Conservation (phyloP, 2,113 vertebrate species). For the Zapornia atra region DNA sequence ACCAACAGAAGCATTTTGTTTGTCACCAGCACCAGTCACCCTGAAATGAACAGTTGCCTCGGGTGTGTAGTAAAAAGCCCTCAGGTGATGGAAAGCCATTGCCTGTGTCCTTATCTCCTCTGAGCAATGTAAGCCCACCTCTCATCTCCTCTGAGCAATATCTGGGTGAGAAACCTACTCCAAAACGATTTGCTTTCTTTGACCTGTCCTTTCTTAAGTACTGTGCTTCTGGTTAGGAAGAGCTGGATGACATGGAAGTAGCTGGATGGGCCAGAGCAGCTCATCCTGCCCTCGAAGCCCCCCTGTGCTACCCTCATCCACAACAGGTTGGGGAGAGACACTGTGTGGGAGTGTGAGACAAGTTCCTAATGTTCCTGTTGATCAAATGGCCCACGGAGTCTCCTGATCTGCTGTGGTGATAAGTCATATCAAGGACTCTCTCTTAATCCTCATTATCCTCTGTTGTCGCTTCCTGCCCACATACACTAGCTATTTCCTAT, state of each 20-base stretch:
- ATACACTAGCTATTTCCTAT: slow-evolving; percentile 53
- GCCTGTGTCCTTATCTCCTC: background rate
- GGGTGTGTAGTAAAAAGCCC: too few species aligned
- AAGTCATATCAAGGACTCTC: slow-evolving; percentile 43
- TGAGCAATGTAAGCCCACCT: background rate
- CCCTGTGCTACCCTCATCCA: background rate
- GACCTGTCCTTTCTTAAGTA: background rate
- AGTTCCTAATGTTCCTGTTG: slow-evolving; percentile 52
- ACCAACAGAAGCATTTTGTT: background rate
- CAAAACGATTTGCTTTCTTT: background rate
- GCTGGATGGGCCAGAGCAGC: background rate
- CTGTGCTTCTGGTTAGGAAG: background rate
- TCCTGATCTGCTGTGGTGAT: slow-evolving; percentile 36
- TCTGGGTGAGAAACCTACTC: background rate
- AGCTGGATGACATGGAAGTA: background rate
- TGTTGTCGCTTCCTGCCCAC: slow-evolving; percentile 6
- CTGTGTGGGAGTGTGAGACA: slow-evolving; percentile 3
- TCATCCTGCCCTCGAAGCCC: background rate
- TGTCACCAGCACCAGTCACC: background rate
- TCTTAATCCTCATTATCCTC: slow-evolving; percentile 50
- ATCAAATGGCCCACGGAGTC: slow-evolving; percentile 27
- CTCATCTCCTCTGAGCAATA: background rate
- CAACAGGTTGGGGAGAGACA: background rate
- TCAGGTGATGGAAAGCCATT: background rate
- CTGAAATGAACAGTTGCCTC: background rate